Percentiles rank a stretch among this genome's conserved stretches.
These are phyloP conservation scores for Apamea monoglypha DNA, from an alignment of 2,888 invertebrate species.

Conservation along the genomic window DNA sequence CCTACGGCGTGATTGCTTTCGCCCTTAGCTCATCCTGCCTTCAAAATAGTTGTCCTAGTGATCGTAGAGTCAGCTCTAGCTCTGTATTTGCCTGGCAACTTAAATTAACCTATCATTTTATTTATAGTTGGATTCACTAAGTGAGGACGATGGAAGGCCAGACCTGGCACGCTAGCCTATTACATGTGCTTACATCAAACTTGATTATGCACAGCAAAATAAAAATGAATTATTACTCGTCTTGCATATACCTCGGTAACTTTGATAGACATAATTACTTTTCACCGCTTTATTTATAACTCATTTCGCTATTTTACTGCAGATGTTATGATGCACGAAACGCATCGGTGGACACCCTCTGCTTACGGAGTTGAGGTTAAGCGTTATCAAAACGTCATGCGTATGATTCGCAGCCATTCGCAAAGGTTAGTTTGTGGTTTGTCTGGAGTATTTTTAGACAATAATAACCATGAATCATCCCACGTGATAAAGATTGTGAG, in stretches of 20 bases:
- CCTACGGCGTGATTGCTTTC: neutral
- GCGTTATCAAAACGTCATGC: constrained; percentile 5
- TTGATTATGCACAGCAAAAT: constrained; percentile 25
- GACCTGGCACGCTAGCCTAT: constrained; percentile 1
- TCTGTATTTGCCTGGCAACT: neutral
- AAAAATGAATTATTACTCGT: constrained; percentile 17
- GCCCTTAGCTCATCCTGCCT: neutral
- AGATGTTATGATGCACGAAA: constrained; percentile 13
- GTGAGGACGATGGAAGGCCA: neutral
- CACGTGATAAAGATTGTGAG: constrained; percentile 9
- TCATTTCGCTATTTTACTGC: constrained; percentile 18
- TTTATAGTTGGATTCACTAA: neutral
- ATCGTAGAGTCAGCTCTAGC: neutral
- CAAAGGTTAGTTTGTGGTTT: neutral
- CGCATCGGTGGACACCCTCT: constrained; percentile 50
- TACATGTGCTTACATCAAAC: constrained; percentile 31
- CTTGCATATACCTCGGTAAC: constrained; percentile 11
- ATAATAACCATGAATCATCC: neutral
- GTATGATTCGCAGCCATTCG: constrained; percentile 13
- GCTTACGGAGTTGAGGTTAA: neutral
- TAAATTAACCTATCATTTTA: neutral
- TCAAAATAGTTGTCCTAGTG: neutral
- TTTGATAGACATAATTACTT: constrained; percentile 27
- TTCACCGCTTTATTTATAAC: constrained; percentile 32
- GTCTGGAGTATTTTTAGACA: constrained; percentile 19